Base-by-base conservation (phyloP, 2,113 vertebrate genomes). In the Oreotrochilus melanogaster region DNA sequence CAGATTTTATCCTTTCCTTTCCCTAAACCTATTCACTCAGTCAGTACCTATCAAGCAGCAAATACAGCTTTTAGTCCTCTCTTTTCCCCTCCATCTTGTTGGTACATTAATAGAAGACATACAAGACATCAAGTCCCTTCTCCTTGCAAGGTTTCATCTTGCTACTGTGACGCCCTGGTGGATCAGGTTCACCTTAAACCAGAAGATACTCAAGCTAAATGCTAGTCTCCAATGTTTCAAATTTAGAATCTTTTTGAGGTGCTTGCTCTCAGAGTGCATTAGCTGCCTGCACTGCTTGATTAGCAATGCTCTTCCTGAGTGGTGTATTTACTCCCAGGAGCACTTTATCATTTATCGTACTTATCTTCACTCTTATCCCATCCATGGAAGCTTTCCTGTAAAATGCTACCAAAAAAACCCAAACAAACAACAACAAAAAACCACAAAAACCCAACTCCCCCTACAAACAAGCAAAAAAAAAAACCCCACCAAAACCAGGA, bases 311-410 rank as follows among this genome's bases (percentile, higher is more conserved):
- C 80, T 95, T 94, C 96, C 92, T 17, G 95, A 95, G 93, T 66
- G 83, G 79, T 84, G 31, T 98, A 97, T 97, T 98, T 98, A 97
- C 96, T 98, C 92, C 92, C 80, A 82, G 86, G 67, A 93, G 88
- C 31, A 82, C 91, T 96, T 98, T 94, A 95, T 94, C 96, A 97
- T 97, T 97, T 96, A 96, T 97, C 96, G 95, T 85, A 97, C 95
- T 98, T 97, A 96, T 22, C 96, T 97, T 97, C 92, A 95, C 93
- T 97, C 94, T 95, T 97, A 95, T 92, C 88, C 92, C 86, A 96
- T 78, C 96, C 61, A 45, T 82, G 75, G 95, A 87, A 95, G 96
- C 86, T 97, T 98, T 96, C 95, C 92, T 79, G 86, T 94, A 95
- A 97, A 96, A 95, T 39, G 76, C 60, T 28, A 7, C 18, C 27